phyloP scores from a whole-genome alignment of 2,888 invertebrate species.

The Rutpela maculata region DNA sequence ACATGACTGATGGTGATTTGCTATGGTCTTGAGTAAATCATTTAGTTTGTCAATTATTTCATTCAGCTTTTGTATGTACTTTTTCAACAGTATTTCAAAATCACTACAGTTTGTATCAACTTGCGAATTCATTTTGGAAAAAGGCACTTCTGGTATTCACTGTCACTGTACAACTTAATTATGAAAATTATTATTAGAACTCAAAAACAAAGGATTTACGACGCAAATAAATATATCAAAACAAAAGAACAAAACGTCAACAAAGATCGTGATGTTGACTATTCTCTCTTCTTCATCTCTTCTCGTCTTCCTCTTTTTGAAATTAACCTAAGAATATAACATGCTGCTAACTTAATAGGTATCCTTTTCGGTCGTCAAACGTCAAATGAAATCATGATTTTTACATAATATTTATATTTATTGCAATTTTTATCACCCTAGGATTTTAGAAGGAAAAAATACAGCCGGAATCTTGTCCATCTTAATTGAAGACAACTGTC shows the following conservation, averaged over 20 bases:
- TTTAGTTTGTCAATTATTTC: slow-evolving; percentile 54
- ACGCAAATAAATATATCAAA: not conserved
- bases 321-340: slow-evolving; percentile 82
- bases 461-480: not conserved
- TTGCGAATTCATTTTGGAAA: slow-evolving; percentile 22
- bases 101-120: slow-evolving; percentile 41
- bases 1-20: slow-evolving; percentile 54
- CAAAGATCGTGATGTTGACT: slow-evolving; percentile 68
- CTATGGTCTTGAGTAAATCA: slow-evolving; percentile 52
- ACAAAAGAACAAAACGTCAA: not conserved
- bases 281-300: slow-evolving; percentile 77
- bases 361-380: slow-evolving; percentile 5
- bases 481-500: slow-evolving; percentile 17
- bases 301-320: slow-evolving; percentile 65
- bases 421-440: not conserved
- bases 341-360: slow-evolving; percentile 50
- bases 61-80: slow-evolving; percentile 54
- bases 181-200: not conserved
- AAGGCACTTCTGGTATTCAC: not conserved
- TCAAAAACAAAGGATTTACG: slow-evolving; percentile 17
- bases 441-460: slow-evolving; percentile 17
- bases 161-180: not conserved
- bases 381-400: slow-evolving; percentile 30
- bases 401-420: slow-evolving; percentile 35
- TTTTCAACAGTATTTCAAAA: slow-evolving; percentile 51